Conservation (phyloP, 2,113 vertebrate genomes). For the Apistogramma diplotaenia region DNA sequence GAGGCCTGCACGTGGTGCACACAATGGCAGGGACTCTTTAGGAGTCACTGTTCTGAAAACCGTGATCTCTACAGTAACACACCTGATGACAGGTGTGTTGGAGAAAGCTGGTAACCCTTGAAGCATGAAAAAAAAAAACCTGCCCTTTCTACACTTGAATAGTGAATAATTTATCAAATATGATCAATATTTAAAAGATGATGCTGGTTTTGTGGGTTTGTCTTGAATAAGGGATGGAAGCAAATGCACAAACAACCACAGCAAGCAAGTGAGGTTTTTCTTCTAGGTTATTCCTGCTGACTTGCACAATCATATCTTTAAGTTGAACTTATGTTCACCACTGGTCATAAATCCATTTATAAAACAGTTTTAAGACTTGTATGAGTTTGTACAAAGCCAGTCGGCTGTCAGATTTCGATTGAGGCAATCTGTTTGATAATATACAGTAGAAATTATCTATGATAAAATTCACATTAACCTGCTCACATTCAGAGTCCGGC, state of each 20-base stretch:
- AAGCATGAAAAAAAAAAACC: background rate
- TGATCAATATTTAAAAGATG: constrained; percentile 17
- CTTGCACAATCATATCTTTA: background rate
- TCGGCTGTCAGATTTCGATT: too few species aligned
- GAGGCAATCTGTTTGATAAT: too few species aligned
- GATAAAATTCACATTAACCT: too few species aligned
- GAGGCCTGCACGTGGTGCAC: background rate
- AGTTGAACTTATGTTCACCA: background rate
- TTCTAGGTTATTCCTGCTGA: background rate
- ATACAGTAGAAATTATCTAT: too few species aligned
- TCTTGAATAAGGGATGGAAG: constrained; percentile 11
- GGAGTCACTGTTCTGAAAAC: constrained; percentile 1
- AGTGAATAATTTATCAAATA: constrained; percentile 15
- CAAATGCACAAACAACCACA: background rate
- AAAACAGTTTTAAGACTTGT: background rate
- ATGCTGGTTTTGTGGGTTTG: constrained; percentile 3
- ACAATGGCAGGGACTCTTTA: background rate
- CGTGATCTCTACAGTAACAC: background rate
- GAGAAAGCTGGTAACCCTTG: background rate
- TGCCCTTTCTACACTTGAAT: background rate
- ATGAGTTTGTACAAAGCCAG: too few species aligned
- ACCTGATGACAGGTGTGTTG: background rate
- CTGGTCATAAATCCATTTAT: background rate
- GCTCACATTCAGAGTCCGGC: too few species aligned
- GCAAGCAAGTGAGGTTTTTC: background rate